These are phyloP conservation scores for Scortum barcoo DNA, from an alignment of 2,113 vertebrate species.

Conservation along the genomic window DNA sequence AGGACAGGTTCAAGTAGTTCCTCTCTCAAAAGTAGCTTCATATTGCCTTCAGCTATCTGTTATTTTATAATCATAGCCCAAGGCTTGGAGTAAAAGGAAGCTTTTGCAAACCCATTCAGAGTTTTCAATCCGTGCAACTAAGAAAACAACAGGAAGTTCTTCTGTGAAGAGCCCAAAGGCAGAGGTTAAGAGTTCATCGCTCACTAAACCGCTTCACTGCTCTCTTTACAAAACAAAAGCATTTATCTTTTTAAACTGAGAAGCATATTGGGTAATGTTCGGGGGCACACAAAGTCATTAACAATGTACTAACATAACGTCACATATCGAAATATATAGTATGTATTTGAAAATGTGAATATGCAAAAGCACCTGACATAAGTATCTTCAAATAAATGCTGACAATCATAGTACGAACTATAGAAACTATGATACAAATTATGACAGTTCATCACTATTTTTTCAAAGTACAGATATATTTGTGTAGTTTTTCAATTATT, in stretches of 20 bases:
- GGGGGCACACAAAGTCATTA: neutral
- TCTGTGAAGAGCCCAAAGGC: slow-evolving; percentile 67
- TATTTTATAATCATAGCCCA: slow-evolving; percentile 64
- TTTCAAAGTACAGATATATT: neutral
- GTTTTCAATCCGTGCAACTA: slow-evolving; percentile 64
- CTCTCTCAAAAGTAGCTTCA: slow-evolving; percentile 47
- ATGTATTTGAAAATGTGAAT: neutral
- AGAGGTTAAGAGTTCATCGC: slow-evolving; percentile 71
- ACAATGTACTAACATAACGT: neutral
- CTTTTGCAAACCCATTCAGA: slow-evolving; percentile 67
- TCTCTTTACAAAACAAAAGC: slow-evolving; percentile 33
- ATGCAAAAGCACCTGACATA: neutral
- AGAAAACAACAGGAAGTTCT: slow-evolving; percentile 78
- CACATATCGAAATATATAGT: neutral
- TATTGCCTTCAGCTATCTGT: slow-evolving; percentile 56
- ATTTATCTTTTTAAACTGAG: slow-evolving; percentile 5
- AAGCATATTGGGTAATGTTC: slow-evolving; percentile 11
- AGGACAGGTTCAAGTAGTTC: slow-evolving; percentile 59
- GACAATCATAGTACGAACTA: neutral
- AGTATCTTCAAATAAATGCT: neutral
- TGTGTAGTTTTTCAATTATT: neutral
- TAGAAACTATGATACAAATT: neutral
- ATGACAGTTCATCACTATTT: neutral
- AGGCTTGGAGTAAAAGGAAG: slow-evolving; percentile 52
- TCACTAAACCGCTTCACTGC: slow-evolving; percentile 30